Evolutionary conservation across 35 echinoderm and acorn worm species (phyloP).

Genomic region (Heliocidaris tuberculata): DNA sequence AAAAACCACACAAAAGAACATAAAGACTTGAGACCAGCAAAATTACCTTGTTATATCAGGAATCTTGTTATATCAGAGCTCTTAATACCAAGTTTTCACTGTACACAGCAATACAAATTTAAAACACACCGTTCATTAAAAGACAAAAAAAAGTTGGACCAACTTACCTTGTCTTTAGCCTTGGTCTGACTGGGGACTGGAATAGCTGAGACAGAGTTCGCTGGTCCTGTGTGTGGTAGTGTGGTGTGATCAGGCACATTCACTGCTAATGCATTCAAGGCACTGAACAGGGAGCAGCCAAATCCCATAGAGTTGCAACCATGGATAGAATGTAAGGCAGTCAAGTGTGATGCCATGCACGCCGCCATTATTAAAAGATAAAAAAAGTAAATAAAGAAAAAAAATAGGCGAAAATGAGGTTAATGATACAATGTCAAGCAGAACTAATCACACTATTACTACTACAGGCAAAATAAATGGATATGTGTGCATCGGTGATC

Average conservation of each 20-base stretch:
- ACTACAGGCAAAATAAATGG: neutral
- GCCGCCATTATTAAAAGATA: constrained; percentile 2
- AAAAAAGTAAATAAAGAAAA: neutral
- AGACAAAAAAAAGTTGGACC: neutral
- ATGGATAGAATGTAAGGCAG: constrained; percentile 1
- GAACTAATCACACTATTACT: neutral
- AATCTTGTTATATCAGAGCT: too few relatives aligned
- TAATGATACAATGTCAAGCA: neutral
- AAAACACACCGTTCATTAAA: neutral
- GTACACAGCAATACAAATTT: too few relatives aligned
- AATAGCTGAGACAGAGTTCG: constrained; percentile 9
- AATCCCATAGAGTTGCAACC: constrained; percentile 27
- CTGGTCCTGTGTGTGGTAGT: constrained; percentile 20
- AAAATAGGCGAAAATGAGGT: neutral
- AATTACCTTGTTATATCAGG: too few relatives aligned
- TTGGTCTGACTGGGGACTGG: constrained; percentile 39
- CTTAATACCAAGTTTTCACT: too few relatives aligned
- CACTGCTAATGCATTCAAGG: constrained; percentile 65
- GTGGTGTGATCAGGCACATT: constrained; percentile 44
- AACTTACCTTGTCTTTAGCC: constrained; percentile 69
- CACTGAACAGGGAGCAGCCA: constrained; percentile 62
- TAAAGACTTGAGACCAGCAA: too few relatives aligned
- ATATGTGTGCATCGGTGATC: neutral
- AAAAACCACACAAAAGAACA: too few relatives aligned
- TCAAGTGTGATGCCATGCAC: constrained; percentile 20